These are phyloP conservation scores for Danio kyathit DNA, from an alignment of 2,797 vertebrate genomes.

Conservation along the genomic window DNA sequence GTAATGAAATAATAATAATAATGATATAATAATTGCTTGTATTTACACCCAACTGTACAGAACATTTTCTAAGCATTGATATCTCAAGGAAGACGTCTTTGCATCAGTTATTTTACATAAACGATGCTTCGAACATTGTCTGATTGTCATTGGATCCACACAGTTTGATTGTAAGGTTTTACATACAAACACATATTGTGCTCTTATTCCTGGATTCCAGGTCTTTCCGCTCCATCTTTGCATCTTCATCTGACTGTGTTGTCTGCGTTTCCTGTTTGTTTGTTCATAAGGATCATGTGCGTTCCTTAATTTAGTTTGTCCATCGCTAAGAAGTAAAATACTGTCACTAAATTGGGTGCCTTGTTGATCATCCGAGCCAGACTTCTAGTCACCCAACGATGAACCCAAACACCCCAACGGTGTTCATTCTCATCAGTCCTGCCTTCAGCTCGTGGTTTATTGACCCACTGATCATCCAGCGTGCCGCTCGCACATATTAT, in stretches of 20 bases:
- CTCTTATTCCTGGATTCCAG: conserved; percentile 11
- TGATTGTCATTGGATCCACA: conserved; percentile 58
- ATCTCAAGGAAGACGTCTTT: conserved; percentile 77
- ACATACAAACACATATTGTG: background rate
- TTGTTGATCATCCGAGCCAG: conserved; percentile 70
- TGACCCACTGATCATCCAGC: conserved; percentile 76
- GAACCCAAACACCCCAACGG: conserved; percentile 26
- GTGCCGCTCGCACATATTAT: conserved; percentile 71
- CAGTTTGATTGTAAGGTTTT: conserved; percentile 14
- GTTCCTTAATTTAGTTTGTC: background rate
- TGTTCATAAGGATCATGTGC: conserved; percentile 49
- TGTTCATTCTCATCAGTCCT: conserved; percentile 54
- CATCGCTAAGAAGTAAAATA: conserved; percentile 65
- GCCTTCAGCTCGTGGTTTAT: conserved; percentile 70
- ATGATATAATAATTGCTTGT: conserved; percentile 59
- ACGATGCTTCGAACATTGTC: conserved; percentile 20
- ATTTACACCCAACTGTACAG: conserved; percentile 66
- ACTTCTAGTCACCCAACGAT: conserved; percentile 54
- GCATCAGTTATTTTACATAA: conserved; percentile 2
- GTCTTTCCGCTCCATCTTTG: background rate
- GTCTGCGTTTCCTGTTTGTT: conserved; percentile 37
- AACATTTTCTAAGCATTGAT: conserved; percentile 68
- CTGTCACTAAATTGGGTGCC: conserved; percentile 71
- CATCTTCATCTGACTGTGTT: background rate
- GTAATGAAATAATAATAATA: conserved; percentile 26